These are phyloP conservation scores for Anhinga rufa DNA, from an alignment of 2,113 vertebrate species.

Conservation along the genomic window DNA sequence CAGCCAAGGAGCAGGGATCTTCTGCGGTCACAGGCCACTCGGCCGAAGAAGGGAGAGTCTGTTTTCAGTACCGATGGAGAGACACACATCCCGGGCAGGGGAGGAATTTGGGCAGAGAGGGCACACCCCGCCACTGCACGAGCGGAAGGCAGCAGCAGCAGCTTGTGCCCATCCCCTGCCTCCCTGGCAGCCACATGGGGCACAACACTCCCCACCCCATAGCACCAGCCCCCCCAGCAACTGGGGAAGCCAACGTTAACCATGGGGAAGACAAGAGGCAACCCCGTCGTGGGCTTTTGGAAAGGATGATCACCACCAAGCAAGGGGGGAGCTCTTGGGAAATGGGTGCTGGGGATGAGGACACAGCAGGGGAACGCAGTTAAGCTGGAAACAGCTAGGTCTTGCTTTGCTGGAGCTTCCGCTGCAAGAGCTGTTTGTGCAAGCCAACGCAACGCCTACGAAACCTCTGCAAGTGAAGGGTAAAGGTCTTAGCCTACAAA, in stretches of 20 bases:
- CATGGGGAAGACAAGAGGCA: accelerated
- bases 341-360: neutral
- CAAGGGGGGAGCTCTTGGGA: neutral
- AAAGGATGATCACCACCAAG: neutral
- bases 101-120: neutral
- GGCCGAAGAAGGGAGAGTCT: neutral
- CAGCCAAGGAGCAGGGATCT: neutral
- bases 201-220: accelerated
- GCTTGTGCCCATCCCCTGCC: accelerated
- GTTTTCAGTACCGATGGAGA: neutral
- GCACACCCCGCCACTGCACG: neutral
- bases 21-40: no score
- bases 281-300: accelerated
- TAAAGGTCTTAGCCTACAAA: neutral
- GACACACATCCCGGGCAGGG: neutral
- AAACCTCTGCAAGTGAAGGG: neutral
- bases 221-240: neutral
- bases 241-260: neutral
- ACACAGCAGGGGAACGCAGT: accelerated
- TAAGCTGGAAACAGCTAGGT: neutral
- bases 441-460: neutral
- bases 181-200: neutral
- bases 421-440: neutral
- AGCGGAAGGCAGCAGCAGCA: neutral
- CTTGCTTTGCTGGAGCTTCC: neutral